Percentiles rank a stretch among this genome's conserved stretches.
Evolutionary conservation across 2,797 vertebrate genomes (phyloP).

Genomic region (Dermochelys coriacea): DNA sequence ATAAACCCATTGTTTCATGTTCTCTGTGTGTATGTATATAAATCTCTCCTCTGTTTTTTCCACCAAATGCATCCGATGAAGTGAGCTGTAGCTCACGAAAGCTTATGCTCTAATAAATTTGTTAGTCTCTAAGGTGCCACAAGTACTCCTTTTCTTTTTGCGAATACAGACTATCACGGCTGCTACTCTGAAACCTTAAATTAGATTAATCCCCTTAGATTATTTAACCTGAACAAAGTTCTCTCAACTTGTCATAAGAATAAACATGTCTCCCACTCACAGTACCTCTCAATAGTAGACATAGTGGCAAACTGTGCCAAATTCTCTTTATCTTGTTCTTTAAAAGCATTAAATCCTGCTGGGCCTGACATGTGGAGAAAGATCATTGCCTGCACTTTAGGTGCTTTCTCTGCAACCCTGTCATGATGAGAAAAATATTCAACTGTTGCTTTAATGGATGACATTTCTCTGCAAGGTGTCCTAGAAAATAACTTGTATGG

Average conservation of each 20-base stretch:
- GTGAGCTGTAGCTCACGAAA: too few relatives aligned
- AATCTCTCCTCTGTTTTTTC: too few relatives aligned
- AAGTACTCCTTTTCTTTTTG: too few relatives aligned
- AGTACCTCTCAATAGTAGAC: accelerated
- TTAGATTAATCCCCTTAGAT: too few relatives aligned
- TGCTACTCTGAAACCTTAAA: too few relatives aligned
- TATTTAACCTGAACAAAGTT: not conserved
- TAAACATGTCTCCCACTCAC: not conserved
- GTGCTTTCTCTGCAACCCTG: conserved; percentile 1
- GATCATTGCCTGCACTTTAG: not conserved
- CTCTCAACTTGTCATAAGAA: not conserved
- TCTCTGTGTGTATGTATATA: too few relatives aligned
- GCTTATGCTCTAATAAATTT: too few relatives aligned
- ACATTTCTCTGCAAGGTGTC: conserved; percentile 6
- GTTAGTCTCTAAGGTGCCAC: too few relatives aligned
- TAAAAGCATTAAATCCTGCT: conserved; percentile 16
- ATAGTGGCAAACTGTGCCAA: not conserved
- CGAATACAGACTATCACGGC: too few relatives aligned
- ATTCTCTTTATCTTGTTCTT: conserved; percentile 24
- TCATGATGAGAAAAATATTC: conserved; percentile 5
- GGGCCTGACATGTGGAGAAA: not conserved
- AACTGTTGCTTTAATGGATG: conserved; percentile 19
- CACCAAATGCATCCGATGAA: too few relatives aligned
- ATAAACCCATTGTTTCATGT: too few relatives aligned
- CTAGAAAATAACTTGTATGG: conserved; percentile 27